Evolutionary conservation across 2,797 vertebrate species (phyloP), one percentile per base, ranked within the genome.

Genomic region (Lepilemur ruficaudatus): DNA sequence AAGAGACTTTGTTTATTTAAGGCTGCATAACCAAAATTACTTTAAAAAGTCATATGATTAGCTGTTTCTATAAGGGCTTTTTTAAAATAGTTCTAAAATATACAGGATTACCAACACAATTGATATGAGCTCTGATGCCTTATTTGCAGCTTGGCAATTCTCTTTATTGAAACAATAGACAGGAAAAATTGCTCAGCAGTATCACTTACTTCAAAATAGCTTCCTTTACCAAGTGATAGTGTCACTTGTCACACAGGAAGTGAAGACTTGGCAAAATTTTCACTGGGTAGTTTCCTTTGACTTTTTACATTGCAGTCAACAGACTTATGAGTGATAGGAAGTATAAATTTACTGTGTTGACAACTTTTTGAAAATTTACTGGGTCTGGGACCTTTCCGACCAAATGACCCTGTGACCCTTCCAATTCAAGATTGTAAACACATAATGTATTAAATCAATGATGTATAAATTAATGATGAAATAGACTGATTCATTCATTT

Each of bases 191-290:
- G 92, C 97, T 98, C 95, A 93, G 91, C 61, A 96, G 89, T 43
- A 69, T 57, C 91, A 35, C n/a, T 90, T 18, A 75, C 72, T 93
- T 67, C 55, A 96, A 97, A 98, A 96, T 92, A 46, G 85, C 92
- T 97, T 98, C 90, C 96, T 81, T 91, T 81, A 72, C 55, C 91
- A 97, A 95, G 75, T 63, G 91, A 97, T 76, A 97, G 41, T 81
- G 95, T 96, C 65, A 87, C 84, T 97, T 89, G 86, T 97, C 96
- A 98, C 96, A 98, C 95, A 98, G 97, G 98, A 98, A 98, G 95
- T 95, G 94, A 97, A 75, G 93, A 83, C 73, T 98, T 92, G 95
- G 97, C 96, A 89, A 92, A 97, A 93, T 92, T 93, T 94, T 96
- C 87, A 70, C 83, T 91, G 81, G 96, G 57, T 91, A 79, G 91